These are phyloP conservation scores for Pristionchus entomophagus DNA, from an alignment of 2,888 invertebrate genomes.

Conservation along the genomic window DNA sequence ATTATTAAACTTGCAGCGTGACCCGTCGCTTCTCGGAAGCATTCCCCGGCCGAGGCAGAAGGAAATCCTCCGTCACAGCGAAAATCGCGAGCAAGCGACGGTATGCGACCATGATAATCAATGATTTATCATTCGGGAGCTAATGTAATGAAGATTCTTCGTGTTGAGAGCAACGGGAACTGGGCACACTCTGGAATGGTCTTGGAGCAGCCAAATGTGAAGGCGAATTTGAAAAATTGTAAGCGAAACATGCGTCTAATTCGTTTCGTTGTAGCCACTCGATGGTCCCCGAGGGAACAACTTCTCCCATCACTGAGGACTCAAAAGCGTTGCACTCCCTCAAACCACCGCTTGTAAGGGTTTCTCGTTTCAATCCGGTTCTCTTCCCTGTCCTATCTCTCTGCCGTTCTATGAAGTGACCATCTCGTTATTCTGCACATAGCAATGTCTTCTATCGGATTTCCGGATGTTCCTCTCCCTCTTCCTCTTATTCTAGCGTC, in stretches of 20 bases:
- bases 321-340: slow-evolving; percentile 62
- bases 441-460: neutral
- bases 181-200: too few relatives aligned
- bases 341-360: slow-evolving; percentile 64
- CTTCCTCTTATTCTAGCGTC: neutral
- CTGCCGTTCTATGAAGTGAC: neutral
- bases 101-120: too few relatives aligned
- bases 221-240: too few relatives aligned
- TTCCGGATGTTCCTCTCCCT: neutral
- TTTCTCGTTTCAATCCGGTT: neutral
- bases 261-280: neutral
- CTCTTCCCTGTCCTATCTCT: neutral
- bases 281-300: neutral
- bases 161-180: too few relatives aligned
- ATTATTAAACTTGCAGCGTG: slow-evolving; percentile 56
- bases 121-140: neutral
- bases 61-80: neutral
- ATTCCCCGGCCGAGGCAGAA: slow-evolving; percentile 50
- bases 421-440: neutral
- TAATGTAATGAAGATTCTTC: neutral
- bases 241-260: too few relatives aligned
- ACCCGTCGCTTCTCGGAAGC: slow-evolving; percentile 71
- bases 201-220: too few relatives aligned
- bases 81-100: slow-evolving; percentile 10
- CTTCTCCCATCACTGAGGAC: slow-evolving; percentile 56